Evolutionary conservation across 1,140 invertebrate genomes (phyloP).

Genomic region (Cepaea nemoralis): DNA sequence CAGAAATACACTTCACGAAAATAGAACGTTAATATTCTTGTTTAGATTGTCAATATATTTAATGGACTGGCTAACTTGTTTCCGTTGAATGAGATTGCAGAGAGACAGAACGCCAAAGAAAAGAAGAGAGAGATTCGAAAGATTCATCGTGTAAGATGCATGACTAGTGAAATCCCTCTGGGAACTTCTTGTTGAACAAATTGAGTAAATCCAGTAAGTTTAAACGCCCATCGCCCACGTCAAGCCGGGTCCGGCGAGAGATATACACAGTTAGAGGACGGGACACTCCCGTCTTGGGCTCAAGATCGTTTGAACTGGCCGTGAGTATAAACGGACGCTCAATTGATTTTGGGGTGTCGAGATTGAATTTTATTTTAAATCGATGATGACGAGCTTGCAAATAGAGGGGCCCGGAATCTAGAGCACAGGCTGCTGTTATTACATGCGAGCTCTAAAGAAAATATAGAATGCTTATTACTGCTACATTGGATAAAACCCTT

Average conservation of each 20-base stretch:
- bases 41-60: constrained; percentile 11
- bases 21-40: constrained; percentile 1
- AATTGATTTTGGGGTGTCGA: not conserved
- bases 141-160: not conserved
- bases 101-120: not conserved
- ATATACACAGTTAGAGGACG: constrained; percentile 14
- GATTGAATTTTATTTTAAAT: not conserved
- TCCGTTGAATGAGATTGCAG: not conserved
- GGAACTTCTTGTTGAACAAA: constrained; percentile 6
- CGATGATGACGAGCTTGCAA: not conserved
- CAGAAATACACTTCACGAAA: not conserved
- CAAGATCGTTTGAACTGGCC: not conserved
- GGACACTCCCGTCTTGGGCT: not conserved
- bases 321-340: not conserved
- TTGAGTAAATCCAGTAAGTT: not conserved
- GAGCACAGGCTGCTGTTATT: not conserved
- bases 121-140: not conserved
- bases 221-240: not conserved
- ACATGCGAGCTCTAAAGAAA: too few species aligned
- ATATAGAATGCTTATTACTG: too few species aligned
- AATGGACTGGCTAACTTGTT: not conserved
- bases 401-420: not conserved
- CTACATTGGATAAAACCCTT: too few species aligned
- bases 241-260: not conserved
- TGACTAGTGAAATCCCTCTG: not conserved